Evolutionary conservation across 64 coral and sea anemone species (phyloP), one percentile per base, ranked within the genome.

Genomic region (Actinia tenebrosa): DNA sequence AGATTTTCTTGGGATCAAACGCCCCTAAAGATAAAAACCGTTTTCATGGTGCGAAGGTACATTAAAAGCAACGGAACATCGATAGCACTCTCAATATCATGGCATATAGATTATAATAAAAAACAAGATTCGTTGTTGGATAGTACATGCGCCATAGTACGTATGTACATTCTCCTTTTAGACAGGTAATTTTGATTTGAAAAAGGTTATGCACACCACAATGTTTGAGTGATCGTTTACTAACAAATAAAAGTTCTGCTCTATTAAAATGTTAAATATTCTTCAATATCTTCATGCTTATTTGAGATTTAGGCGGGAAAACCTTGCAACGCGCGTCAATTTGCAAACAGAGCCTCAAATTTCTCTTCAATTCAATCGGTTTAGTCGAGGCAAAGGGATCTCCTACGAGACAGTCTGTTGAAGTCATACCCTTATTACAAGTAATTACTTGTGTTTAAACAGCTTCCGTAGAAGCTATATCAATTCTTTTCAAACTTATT

Each of bases 261-360:
- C 60, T 63, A 63, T 63, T 63, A 63, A 63, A 63, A 63, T 63
- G 60, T 63, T 63, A 63, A 63, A 63, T 63, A 63, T 63, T 63
- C 60, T 63, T 63, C 60, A 63, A 63, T 15, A 63, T 63, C 60
- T 63, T 63, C 60, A 63, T 63, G 60, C 16, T 63, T 63, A 63
- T 63, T 63, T 10, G 60, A 63, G 60, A 16, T 18, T 63, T 63
- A 63, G 60, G 60, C 60, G 60, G 60, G 16, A 63, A 63, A 63
- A 63, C 16, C 18, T 63, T 63, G 60, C 60, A 10, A 63, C 11
- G 60, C 60, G 60, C 60, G 60, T 18, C 10, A 63, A 63, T 63
- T 63, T 63, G 60, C 60, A 63, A 63, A 63, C 60, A 63, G 60
- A 63, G 60, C 60, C 60, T 63, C 60, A 63, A 63, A 63, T 63